Evolutionary conservation across 2,113 vertebrate species (phyloP).

Genomic region (Cebus imitator): DNA sequence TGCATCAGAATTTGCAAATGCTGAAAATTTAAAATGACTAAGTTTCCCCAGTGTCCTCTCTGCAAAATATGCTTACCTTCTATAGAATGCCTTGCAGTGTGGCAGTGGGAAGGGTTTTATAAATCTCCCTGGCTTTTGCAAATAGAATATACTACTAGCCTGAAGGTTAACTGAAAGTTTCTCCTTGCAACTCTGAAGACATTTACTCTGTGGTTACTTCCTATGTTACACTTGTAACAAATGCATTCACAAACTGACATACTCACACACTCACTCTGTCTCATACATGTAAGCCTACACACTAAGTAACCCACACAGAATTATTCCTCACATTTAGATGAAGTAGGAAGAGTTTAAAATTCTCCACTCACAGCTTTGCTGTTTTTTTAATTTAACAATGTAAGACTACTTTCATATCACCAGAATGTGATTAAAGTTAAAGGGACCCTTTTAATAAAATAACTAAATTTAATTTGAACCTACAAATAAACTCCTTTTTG

Average conservation of each 20-base stretch:
- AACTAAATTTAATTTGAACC: background rate
- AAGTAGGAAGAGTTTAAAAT: background rate
- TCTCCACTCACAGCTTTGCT: background rate
- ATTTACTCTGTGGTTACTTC: background rate
- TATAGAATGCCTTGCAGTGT: background rate
- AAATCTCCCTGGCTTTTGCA: constrained; percentile 32
- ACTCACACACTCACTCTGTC: background rate
- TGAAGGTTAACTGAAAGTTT: constrained; percentile 31
- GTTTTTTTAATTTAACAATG: background rate
- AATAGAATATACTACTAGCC: background rate
- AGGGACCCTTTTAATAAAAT: background rate
- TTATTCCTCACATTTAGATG: background rate
- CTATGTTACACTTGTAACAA: background rate
- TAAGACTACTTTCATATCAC: constrained; percentile 2
- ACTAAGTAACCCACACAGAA: background rate
- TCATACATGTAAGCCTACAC: background rate
- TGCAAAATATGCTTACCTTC: constrained; percentile 51
- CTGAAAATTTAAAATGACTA: constrained; percentile 35
- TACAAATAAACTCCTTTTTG: background rate
- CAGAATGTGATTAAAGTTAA: background rate
- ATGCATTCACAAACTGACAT: background rate
- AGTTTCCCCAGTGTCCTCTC: constrained; percentile 4
- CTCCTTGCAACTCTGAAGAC: background rate
- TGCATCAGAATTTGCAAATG: constrained; percentile 23
- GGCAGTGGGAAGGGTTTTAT: background rate